These are phyloP conservation scores for Caenorhabditis sp. DNA, from an alignment of 2,888 invertebrate genomes.

Conservation along the genomic window DNA sequence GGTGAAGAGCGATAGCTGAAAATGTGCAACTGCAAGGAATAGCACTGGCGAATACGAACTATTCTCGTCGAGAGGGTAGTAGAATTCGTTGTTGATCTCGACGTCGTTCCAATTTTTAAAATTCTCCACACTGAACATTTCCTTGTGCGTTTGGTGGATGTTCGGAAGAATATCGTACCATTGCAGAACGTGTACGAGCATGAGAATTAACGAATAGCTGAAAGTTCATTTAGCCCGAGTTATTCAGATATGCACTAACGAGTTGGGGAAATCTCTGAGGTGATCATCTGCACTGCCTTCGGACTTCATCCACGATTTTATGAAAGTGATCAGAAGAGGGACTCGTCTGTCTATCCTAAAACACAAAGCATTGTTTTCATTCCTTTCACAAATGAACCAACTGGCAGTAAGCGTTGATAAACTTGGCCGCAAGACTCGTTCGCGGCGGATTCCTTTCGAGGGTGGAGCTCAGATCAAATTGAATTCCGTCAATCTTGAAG, in stretches of 20 bases:
- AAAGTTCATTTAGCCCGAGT: too few species aligned
- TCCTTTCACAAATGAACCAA: not conserved
- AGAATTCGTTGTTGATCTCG: not conserved
- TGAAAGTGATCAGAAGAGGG: constrained; percentile 6
- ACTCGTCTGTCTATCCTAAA: constrained; percentile 29
- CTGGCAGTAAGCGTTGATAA: constrained; percentile 34
- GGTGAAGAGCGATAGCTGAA: constrained; percentile 8
- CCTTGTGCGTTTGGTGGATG: constrained; percentile 3
- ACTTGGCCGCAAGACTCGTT: constrained; percentile 30
- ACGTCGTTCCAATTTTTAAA: constrained; percentile 1
- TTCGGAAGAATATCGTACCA: constrained; percentile 26
- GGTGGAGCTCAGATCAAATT: constrained; percentile 15
- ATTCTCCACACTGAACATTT: constrained; percentile 1
- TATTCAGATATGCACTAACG: too few species aligned
- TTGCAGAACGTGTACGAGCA: constrained; percentile 39
- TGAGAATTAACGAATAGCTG: constrained; percentile 19
- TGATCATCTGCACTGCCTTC: constrained; percentile 8
- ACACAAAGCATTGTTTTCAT: not conserved
- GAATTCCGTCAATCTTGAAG: constrained; percentile 10
- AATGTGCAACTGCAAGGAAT: too few species aligned
- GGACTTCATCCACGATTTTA: constrained; percentile 30
- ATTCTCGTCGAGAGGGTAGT: constrained; percentile 16
- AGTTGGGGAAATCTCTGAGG: constrained; percentile 20
- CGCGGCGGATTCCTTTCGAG: constrained; percentile 6
- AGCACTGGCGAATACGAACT: too few species aligned